phyloP scores from a whole-genome alignment of 92 coral and sea anemone species.

The Paramuricea clavata region DNA sequence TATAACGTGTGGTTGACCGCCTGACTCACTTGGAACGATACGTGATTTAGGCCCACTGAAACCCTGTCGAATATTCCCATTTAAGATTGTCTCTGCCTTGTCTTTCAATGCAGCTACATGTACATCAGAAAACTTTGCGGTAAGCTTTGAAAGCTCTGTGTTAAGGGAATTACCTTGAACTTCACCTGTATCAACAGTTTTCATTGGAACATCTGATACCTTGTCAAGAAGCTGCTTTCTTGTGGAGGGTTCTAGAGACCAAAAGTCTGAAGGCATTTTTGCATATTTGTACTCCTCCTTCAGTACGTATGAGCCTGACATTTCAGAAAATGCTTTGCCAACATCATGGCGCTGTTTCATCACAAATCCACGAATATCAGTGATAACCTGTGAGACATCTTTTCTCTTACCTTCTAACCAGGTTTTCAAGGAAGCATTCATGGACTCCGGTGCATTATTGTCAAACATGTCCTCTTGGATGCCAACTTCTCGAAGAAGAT shows the following conservation, averaged over 20 bases:
- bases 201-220: constrained; percentile 50
- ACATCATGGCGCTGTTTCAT: constrained; percentile 65
- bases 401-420: constrained; percentile 42
- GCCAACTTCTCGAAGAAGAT: constrained; percentile 46
- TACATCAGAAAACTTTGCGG: constrained; percentile 26
- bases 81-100: constrained; percentile 49
- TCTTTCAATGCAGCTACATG: constrained; percentile 47
- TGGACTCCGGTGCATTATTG: constrained; percentile 63
- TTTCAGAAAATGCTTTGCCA: constrained; percentile 62
- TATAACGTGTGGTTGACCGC: constrained; percentile 55
- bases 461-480: constrained; percentile 65
- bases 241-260: constrained; percentile 30
- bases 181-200: background rate
- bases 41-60: constrained; percentile 59
- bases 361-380: constrained; percentile 50
- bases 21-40: constrained; percentile 63
- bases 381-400: constrained; percentile 60
- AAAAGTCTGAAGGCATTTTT: constrained; percentile 49
- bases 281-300: constrained; percentile 47
- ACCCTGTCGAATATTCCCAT: constrained; percentile 65
- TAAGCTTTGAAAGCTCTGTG: constrained; percentile 17
- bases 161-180: background rate
- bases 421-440: constrained; percentile 62
- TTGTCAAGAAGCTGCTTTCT: constrained; percentile 40
- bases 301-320: constrained; percentile 61